Evolutionary conservation across 2,113 vertebrate species (phyloP).

Genomic region (Calidris pugnax): DNA sequence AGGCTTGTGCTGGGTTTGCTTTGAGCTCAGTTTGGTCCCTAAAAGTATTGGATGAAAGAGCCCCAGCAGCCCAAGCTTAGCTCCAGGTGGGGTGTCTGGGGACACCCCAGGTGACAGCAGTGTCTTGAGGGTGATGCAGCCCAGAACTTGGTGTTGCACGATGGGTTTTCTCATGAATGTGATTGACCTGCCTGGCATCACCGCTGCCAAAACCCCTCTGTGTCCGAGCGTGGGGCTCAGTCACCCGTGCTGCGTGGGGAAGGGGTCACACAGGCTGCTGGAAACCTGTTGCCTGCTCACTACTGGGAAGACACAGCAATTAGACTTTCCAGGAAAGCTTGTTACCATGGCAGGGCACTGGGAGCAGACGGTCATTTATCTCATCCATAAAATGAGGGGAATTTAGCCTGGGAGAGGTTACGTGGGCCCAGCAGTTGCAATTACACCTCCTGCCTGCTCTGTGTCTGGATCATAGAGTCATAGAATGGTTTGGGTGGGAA

Average conservation of each 20-base stretch:
- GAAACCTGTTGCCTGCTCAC: neutral
- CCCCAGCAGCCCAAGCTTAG: neutral
- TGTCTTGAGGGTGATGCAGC: neutral
- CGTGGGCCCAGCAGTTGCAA: neutral
- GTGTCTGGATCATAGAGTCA: too few relatives aligned
- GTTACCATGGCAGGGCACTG: conserved; percentile 2
- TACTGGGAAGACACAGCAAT: neutral
- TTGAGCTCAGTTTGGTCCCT: neutral
- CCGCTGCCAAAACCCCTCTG: neutral
- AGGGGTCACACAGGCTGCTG: neutral
- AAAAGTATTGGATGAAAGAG: neutral
- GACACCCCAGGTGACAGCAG: fast-evolving
- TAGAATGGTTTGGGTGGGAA: too few relatives aligned
- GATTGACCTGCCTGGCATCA: fast-evolving
- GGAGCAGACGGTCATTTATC: neutral
- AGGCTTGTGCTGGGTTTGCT: neutral
- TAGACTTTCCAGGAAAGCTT: neutral
- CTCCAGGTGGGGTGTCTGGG: fast-evolving
- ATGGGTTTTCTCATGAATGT: neutral
- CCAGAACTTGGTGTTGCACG: neutral
- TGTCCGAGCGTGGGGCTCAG: fast-evolving
- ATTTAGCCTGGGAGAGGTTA: neutral
- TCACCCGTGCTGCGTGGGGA: neutral
- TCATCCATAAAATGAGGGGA: neutral
- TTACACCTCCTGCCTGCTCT: neutral